Evolutionary conservation across 2,113 vertebrate genomes (phyloP), one percentile per base, ranked within the genome.

Genomic region (Caretta caretta): DNA sequence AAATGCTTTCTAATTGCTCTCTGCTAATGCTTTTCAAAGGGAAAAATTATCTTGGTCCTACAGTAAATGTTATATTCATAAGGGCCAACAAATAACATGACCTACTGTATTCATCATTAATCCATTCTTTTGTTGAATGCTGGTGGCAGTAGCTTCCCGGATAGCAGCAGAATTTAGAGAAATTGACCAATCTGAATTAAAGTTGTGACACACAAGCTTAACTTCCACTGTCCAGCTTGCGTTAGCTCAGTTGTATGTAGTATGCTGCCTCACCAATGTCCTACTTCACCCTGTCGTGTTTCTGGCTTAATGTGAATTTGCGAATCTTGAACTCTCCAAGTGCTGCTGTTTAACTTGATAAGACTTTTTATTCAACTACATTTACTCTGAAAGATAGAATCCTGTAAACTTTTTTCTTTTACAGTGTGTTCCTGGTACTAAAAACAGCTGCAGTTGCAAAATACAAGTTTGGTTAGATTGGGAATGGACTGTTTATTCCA

Each of bases 401-500:
- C 75, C 83, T 95, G 78, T 97, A 90, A 97, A 94, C 54, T 92
- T 7, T 50, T 87, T 50, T 72, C 92, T 96, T 49, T 96, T 98
- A 93, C 97, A 98, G 97, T 49, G 48, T 90, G 89, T 86, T 88
- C 94, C 96, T 92, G 94, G 46, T 80, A 3, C 42, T 93, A 59
- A 72, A 22, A 95, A 90, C 93, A 92, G 91, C 93, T 96, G 87
- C 89, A 57, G 29, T 84, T 95, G 93, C 88, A 93, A 92, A 97
- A 92, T 13, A 69, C 3, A 7, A n/a, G 6, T 90, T 94, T 87
- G 90, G 19, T 78, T 90, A 94, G 89, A 65, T 80, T 93, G 93
- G 91, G 78, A 94, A 14, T 84, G 98, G 96, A 96, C 95, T 95
- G 83, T 57, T 90, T 75, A 80, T 93, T 97, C 89, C n/a, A 38